These are phyloP conservation scores for Helarctos malayanus DNA, from an alignment of 2,797 vertebrate genomes.

Conservation along the genomic window DNA sequence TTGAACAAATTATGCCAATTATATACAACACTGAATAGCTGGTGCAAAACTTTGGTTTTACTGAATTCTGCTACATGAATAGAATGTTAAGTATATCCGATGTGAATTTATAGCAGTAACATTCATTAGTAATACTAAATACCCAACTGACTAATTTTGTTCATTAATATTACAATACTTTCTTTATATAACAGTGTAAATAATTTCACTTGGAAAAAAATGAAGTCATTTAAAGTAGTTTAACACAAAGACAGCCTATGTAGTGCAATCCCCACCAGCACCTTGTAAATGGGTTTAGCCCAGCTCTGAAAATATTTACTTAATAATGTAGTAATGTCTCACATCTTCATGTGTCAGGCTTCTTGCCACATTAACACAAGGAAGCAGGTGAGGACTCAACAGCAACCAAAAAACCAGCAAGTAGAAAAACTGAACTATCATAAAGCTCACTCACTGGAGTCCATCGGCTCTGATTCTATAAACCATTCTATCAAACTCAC, in stretches of 20 bases:
- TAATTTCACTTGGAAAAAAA: constrained; percentile 63
- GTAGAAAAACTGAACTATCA: neutral
- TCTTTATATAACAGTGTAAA: constrained; percentile 12
- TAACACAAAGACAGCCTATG: neutral
- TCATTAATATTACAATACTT: constrained; percentile 42
- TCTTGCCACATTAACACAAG: constrained; percentile 27
- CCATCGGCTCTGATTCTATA: neutral
- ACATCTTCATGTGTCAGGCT: neutral
- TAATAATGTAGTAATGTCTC: constrained; percentile 60
- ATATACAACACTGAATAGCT: constrained; percentile 15
- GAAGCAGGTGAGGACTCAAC: neutral
- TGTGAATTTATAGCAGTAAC: constrained; percentile 44
- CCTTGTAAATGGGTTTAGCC: neutral
- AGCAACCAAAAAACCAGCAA: constrained; percentile 57
- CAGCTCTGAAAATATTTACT: constrained; percentile 69
- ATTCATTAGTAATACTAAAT: constrained; percentile 46
- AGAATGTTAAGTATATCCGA: constrained; percentile 7
- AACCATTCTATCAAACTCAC: neutral
- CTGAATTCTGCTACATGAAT: neutral
- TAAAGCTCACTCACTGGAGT: neutral
- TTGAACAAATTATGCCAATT: constrained; percentile 22
- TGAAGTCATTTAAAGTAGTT: constrained; percentile 52
- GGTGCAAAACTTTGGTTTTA: constrained; percentile 22
- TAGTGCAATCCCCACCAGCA: neutral
- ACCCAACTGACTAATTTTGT: constrained; percentile 50